phyloP scores from a whole-genome alignment of 2,113 vertebrate genomes.

The Phyllostomus discolor region DNA sequence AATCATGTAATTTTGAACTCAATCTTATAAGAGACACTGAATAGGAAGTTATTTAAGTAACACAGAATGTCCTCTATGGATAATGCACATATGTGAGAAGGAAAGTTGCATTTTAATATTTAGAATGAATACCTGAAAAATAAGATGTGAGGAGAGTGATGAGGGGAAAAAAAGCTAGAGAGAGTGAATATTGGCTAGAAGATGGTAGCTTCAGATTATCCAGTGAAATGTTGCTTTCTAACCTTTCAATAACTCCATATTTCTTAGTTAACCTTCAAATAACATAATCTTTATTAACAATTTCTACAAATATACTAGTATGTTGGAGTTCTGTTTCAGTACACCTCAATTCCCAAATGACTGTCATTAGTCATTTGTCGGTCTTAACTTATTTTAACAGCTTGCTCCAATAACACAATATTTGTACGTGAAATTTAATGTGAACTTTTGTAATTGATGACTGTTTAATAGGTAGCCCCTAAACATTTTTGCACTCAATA shows the following conservation, averaged over 20 bases:
- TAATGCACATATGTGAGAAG: neutral
- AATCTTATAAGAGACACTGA: neutral
- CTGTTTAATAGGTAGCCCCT: conserved; percentile 38
- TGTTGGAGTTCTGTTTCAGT: neutral
- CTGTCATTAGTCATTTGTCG: conserved; percentile 3
- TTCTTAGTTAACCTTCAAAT: conserved; percentile 7
- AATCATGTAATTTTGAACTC: neutral
- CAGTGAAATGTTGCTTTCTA: neutral
- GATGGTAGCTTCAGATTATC: neutral
- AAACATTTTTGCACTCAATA: neutral
- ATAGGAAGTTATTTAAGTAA: neutral
- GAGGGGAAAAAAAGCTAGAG: neutral
- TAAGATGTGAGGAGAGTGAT: neutral
- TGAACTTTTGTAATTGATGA: conserved; percentile 54
- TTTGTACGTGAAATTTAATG: conserved; percentile 51
- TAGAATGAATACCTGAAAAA: neutral
- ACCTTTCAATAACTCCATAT: neutral
- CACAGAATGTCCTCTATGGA: neutral
- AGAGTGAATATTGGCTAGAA: neutral
- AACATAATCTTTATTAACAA: conserved; percentile 36
- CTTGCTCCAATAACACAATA: conserved; percentile 46
- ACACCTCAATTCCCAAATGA: conserved; percentile 33
- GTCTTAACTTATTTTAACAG: conserved; percentile 51
- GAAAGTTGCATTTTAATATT: neutral
- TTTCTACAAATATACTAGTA: neutral